Percentiles rank a stretch among this genome's conserved stretches.
These are phyloP conservation scores for Hipposideros larvatus DNA, from an alignment of 2,797 vertebrate genomes.

Conservation along the genomic window DNA sequence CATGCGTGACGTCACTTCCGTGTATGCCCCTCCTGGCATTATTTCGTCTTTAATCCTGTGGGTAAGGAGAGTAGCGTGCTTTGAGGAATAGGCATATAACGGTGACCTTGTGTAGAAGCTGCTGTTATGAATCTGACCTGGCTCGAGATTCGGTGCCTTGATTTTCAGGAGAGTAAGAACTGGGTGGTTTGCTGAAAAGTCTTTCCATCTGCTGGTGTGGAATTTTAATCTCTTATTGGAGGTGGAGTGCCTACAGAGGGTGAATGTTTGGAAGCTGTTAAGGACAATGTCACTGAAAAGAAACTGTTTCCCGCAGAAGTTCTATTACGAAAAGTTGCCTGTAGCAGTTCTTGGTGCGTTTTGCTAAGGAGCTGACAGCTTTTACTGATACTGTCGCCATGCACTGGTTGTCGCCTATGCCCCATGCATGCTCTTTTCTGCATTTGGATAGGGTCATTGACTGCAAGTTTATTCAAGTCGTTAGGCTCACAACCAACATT, in stretches of 20 bases:
- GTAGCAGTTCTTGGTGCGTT: conserved; percentile 25
- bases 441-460: conserved; percentile 56
- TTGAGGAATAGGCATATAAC: neutral
- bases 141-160: neutral
- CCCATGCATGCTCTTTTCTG: neutral
- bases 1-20: neutral
- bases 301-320: conserved; percentile 57
- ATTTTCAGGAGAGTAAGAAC: conserved; percentile 49
- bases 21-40: rapidly evolving
- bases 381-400: conserved; percentile 35
- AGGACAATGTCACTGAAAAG: conserved; percentile 56
- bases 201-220: conserved; percentile 18
- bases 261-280: neutral
- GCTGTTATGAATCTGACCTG: neutral
- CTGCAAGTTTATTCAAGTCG: conserved; percentile 51
- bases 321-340: conserved; percentile 63
- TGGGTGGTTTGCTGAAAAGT: neutral
- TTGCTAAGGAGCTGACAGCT: conserved; percentile 72
- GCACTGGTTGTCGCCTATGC: conserved; percentile 20
- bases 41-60: neutral
- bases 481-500: conserved; percentile 56
- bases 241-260: neutral
- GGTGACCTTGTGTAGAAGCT: neutral
- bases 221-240: conserved; percentile 50
- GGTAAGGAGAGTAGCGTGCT: neutral